Evolutionary conservation across 2,113 vertebrate species (phyloP), one percentile per base, ranked within the genome.

Genomic region (Sphaerodactylus townsendi): DNA sequence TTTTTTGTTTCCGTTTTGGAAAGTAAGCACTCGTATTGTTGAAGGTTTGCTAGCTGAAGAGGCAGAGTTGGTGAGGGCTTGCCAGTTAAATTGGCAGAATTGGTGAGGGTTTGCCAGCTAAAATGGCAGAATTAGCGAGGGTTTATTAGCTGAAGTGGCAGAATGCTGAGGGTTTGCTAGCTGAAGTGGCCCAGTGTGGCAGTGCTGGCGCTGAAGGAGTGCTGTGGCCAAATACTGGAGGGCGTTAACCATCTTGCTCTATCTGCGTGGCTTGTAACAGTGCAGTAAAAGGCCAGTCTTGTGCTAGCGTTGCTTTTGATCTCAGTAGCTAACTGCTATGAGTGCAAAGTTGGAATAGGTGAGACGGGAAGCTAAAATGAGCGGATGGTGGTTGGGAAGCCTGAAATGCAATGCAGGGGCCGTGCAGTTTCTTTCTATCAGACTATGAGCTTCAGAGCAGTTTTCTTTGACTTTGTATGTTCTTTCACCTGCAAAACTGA

Each of bases 391-490:
- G 90, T 86, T 14, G 53, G 5, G 53, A 5, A 23, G 53, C 3
- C 53, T 83, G 83, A 83, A 87, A 77, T 19, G 0, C 68, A 87
- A 82, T 90, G 85, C 30, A 0, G 11, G 81, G 77, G 83, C 84
- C 6, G 53, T 70, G 33, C 3, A 14, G 1, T 25, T 44, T 86
- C 3, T 73, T 82, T 85, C 84, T 89, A 93, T 1, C 2, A 37
- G 0, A 19, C 82, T 76, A 79, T 84, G 83, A n/a, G 6, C 39
- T 48, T 68, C 41, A 64, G 44, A 69, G 3, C 11, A 70, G 33
- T 13, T 88, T 92, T 81, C 88, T 90, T 91, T 78, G 66, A 86
- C 65, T 82, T 87, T 78, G 79, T 81, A 13, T 48, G 14, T 73
- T 82, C 74, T 37, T 25, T 80, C 4, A 2, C 10, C 33, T 5